Percentiles rank a stretch among this genome's conserved stretches.
These are phyloP conservation scores for Melanaphis sacchari DNA, from an alignment of 1,140 invertebrate genomes.

Conservation along the genomic window DNA sequence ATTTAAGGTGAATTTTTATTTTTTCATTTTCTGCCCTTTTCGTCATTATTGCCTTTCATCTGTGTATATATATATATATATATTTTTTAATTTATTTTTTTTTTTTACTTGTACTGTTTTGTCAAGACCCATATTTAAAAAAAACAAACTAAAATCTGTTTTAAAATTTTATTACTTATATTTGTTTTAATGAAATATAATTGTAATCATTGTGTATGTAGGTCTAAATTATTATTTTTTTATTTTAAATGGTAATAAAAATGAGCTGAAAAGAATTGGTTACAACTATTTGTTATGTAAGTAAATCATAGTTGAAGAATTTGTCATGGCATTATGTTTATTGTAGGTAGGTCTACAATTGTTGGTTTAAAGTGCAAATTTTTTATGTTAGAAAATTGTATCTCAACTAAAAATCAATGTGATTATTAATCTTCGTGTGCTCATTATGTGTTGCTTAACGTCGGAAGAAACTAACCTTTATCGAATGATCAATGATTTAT, in stretches of 20 bases:
- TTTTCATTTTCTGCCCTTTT: constrained; percentile 29
- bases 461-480: no score
- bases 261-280: neutral
- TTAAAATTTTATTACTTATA: neutral
- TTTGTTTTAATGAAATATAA: constrained; percentile 31
- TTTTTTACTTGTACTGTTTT: constrained; percentile 34
- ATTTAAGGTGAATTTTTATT: constrained; percentile 56
- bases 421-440: no score
- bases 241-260: neutral
- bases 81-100: neutral
- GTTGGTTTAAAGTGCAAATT: neutral
- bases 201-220: constrained; percentile 41
- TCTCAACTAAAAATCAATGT: no score
- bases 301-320: neutral
- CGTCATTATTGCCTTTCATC: neutral
- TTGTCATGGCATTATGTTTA: neutral
- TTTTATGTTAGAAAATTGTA: neutral
- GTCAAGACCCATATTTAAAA: neutral
- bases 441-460: no score
- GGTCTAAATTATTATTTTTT: constrained; percentile 20
- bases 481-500: neutral
- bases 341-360: neutral
- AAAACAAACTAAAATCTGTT: neutral
- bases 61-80: constrained; percentile 31
- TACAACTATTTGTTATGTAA: neutral